Conservation (phyloP, 2,113 vertebrate genomes). For the western clawed frog (Xenopus tropicalis) region DNA sequence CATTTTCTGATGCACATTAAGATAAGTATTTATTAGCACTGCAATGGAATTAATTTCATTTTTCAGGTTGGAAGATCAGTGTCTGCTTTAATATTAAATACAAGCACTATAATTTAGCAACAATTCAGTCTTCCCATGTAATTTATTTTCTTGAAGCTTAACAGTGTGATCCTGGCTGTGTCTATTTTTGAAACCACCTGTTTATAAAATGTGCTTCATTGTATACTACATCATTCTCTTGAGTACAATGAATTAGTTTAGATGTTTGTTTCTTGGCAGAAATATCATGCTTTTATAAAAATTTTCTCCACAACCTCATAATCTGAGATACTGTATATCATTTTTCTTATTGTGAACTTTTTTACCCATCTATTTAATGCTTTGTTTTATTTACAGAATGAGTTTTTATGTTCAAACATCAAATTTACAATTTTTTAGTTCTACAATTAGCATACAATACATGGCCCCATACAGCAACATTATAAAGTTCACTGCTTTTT, state of each 20-base stretch:
- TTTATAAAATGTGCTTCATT: conserved; percentile 12
- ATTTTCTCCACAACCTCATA: neutral
- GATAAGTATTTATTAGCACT: conserved; percentile 13
- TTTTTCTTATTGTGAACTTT: too few species aligned
- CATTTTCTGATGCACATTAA: conserved; percentile 6
- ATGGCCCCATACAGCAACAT: too few species aligned
- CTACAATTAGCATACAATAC: too few species aligned
- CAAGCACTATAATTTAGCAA: conserved; percentile 21
- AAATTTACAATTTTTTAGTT: too few species aligned
- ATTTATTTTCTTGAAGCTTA: conserved; percentile 34
- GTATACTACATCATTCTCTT: neutral
- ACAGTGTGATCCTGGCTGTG: conserved; percentile 24
- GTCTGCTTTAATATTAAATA: conserved; percentile 26
- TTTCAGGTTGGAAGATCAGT: conserved; percentile 20
- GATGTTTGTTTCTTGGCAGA: conserved; percentile 1
- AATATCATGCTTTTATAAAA: neutral
- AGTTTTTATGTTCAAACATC: too few species aligned
- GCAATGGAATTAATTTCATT: conserved; percentile 24
- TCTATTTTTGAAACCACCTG: conserved; percentile 38
- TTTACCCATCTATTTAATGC: too few species aligned
- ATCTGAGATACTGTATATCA: neutral
- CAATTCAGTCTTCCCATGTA: conserved; percentile 18
- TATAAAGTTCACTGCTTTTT: too few species aligned
- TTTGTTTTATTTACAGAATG: too few species aligned
- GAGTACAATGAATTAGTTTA: neutral